Base-by-base conservation (phyloP, 2,113 vertebrate species). In the Galemys pyrenaicus region DNA sequence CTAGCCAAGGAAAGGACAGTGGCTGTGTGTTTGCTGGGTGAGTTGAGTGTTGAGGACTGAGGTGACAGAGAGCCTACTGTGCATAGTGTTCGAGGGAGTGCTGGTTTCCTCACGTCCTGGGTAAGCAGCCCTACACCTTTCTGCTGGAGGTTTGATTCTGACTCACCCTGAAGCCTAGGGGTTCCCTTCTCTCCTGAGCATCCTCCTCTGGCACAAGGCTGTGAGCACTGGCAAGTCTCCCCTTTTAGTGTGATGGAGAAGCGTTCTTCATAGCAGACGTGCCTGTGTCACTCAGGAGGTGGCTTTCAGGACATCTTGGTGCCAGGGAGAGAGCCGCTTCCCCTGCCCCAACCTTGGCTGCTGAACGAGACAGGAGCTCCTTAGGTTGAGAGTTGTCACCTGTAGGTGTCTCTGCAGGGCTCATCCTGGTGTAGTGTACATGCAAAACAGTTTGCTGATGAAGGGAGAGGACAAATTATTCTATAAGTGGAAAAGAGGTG, bases 381-480 rank as follows among this genome's bases (percentile, higher is more conserved):
- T 82, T 9, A 12, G 39, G 19, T 46, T 30, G 62, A 32, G 62
- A 82, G 35, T 6, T 35, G 32, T 46, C 65, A 28, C 37, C 32
- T 51, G 28, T 30, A 32, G 9, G 5, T 62, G 17, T 15, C 30
- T 62, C 16, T 9, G n/a, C 6, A 2, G 9, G 22, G 30, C 22
- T 94, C 37, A 54, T 7, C 19, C 9, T 17, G 35, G 26, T 9
- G 2, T 89, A 37, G 16, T 6, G 37, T 0, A 70, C 2, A 26
- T 28, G 11, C 8, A 68, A 37, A 12, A 15, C 30, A 15, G 12
- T 16, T n/a, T 65, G 11, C 60, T 70, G 70, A 60, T 88, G 41
- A 89, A 97, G 28, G 37, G 71, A 83, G 56, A 74, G 70, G 30
- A 64, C 24, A n/a, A 89, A 56, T 95, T 78, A 79, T n/a, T 73